Evolutionary conservation across 1,140 invertebrate genomes (phyloP).

Genomic region (Heliconius hermathena): DNA sequence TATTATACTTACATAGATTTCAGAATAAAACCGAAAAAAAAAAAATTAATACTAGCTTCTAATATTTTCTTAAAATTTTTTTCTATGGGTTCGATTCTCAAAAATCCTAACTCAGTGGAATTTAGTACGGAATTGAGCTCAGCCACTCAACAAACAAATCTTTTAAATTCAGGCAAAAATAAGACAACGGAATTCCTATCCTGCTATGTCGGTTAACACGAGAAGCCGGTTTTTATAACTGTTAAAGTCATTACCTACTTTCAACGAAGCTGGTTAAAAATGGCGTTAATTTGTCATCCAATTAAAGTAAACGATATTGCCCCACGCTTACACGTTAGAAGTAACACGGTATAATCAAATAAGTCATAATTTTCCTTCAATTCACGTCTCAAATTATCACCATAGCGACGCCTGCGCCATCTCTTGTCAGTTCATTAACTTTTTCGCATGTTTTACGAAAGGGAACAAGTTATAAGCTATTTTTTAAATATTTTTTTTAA

Average conservation of each 20-base stretch:
- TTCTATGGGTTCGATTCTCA: no score
- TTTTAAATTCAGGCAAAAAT: not conserved
- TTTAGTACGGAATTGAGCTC: not conserved
- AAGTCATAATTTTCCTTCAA: conserved; percentile 48
- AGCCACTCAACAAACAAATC: not conserved
- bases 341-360: conserved; percentile 39
- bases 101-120: no score
- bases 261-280: not conserved
- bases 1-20: no score
- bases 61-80: no score
- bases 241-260: not conserved
- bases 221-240: not conserved
- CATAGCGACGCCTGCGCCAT: conserved; percentile 64
- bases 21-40: no score
- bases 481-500: not conserved
- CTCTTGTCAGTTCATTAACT: conserved; percentile 72
- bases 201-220: no score
- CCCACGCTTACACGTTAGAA: conserved; percentile 10
- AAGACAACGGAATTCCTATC: no score
- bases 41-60: no score
- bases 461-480: conserved; percentile 37
- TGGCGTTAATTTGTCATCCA: not conserved
- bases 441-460: conserved; percentile 55
- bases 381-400: conserved; percentile 55
- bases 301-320: conserved; percentile 14